A percentile compares a stretch with the other conserved stretches of the same genome.
Evolutionary conservation across 2,113 vertebrate species (phyloP).

Genomic region (Artemisiospiza belli): DNA sequence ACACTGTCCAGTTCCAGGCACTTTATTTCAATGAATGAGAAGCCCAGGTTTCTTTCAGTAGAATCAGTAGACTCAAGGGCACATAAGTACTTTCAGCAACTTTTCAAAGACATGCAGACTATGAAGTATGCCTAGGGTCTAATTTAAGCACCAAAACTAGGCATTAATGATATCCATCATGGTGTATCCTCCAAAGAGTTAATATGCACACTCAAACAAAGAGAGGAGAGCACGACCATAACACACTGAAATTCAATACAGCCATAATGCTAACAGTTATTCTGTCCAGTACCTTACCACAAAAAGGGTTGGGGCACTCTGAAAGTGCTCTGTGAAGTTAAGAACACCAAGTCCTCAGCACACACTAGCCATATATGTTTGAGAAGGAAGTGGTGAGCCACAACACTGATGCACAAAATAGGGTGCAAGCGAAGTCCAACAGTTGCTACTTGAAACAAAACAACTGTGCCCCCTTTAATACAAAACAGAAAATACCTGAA

Average conservation of each 20-base stretch:
- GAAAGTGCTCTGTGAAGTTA: not conserved
- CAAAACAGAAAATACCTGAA: not conserved
- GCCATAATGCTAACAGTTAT: not conserved
- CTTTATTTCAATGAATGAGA: not conserved
- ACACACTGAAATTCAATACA: not conserved
- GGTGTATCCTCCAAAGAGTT: not conserved
- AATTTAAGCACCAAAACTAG: not conserved
- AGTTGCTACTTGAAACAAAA: conserved; percentile 9
- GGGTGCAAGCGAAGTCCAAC: not conserved
- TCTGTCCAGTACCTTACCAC: not conserved
- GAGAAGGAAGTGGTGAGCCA: conserved; percentile 48
- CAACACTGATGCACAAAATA: not conserved
- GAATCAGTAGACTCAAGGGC: not conserved
- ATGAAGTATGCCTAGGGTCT: not conserved
- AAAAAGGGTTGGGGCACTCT: not conserved
- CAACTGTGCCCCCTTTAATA: not conserved
- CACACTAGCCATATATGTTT: fast-evolving
- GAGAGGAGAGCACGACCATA: not conserved
- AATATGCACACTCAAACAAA: not conserved
- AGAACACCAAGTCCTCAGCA: not conserved
- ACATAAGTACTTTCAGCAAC: not conserved
- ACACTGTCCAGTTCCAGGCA: not conserved
- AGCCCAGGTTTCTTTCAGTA: not conserved
- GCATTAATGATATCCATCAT: not conserved
- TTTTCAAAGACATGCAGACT: not conserved